These are phyloP conservation scores for Melanophora roralis DNA, from an alignment of 2,888 invertebrate species.

Conservation along the genomic window DNA sequence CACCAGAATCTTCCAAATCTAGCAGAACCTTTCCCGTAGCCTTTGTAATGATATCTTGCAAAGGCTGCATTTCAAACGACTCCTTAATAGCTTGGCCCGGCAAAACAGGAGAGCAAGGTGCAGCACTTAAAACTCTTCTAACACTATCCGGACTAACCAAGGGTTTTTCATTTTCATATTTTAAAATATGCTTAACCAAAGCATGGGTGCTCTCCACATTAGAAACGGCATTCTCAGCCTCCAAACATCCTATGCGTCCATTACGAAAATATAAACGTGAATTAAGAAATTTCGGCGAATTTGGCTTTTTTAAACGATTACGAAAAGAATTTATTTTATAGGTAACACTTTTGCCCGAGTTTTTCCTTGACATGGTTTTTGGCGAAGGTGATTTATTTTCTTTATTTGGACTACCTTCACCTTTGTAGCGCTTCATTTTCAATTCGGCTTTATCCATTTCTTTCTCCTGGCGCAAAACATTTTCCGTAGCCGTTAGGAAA, in stretches of 20 bases:
- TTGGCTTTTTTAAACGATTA: conserved; percentile 67
- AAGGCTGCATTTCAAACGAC: conserved; percentile 65
- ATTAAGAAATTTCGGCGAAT: conserved; percentile 74
- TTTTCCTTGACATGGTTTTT: conserved; percentile 62
- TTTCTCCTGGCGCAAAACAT: conserved; percentile 72
- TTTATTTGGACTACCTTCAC: conserved; percentile 68
- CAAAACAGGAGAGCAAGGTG: conserved; percentile 37
- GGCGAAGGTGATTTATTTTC: conserved; percentile 75
- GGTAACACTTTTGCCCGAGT: conserved; percentile 67
- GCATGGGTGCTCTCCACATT: conserved; percentile 77
- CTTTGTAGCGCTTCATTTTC: conserved; percentile 24
- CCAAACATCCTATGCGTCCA: conserved; percentile 76
- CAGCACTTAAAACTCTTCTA: conserved; percentile 68
- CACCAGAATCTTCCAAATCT: conserved; percentile 53
- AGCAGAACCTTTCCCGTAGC: conserved; percentile 61
- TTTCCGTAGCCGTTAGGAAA: conserved; percentile 76
- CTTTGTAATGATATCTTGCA: conserved; percentile 68
- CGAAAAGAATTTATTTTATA: conserved; percentile 76
- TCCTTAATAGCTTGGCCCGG: conserved; percentile 45
- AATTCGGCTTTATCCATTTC: conserved; percentile 68
- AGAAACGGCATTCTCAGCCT: conserved; percentile 73
- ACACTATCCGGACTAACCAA: conserved; percentile 76
- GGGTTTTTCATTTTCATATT: conserved; percentile 75
- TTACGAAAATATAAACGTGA: conserved; percentile 76
- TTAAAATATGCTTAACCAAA: conserved; percentile 76